Percentiles rank a stretch among this genome's conserved stretches.
phyloP scores from a whole-genome alignment of 2,888 invertebrate species.

The Sphinx pinastri region DNA sequence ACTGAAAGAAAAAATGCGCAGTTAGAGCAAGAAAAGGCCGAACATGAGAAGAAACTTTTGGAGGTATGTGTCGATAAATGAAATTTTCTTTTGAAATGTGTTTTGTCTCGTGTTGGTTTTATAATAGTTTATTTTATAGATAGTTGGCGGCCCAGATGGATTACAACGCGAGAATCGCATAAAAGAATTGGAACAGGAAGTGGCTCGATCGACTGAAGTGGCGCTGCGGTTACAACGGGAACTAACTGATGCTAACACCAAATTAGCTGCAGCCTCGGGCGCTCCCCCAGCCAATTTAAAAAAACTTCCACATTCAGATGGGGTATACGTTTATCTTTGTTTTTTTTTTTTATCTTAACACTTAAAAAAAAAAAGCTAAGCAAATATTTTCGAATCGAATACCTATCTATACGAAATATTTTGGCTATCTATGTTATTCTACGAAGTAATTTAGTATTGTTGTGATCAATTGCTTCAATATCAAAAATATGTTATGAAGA shows the following conservation, averaged over 20 bases:
- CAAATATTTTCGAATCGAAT: too few relatives aligned
- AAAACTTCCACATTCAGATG: conserved; percentile 85
- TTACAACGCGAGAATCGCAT: conserved; percentile 87
- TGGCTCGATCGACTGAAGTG: conserved; percentile 91
- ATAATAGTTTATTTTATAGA: conserved; percentile 49
- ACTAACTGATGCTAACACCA: conserved; percentile 86
- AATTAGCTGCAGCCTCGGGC: conserved; percentile 74
- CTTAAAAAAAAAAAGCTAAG: too few relatives aligned
- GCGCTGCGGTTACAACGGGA: conserved; percentile 88
- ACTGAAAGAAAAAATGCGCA: conserved; percentile 95
- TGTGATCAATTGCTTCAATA: too few relatives aligned
- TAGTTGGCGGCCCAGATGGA: conserved; percentile 84
- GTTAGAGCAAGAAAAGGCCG: conserved; percentile 92
- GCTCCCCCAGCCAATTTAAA: conserved; percentile 76
- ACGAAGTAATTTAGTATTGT: neutral
- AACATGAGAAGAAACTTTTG: conserved; percentile 87
- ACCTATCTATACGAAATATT: too few relatives aligned
- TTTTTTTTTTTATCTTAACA: neutral
- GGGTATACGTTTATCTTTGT: conserved; percentile 64
- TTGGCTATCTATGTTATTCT: neutral
- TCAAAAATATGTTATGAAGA: neutral
- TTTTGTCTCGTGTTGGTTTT: neutral
- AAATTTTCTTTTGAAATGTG: neutral
- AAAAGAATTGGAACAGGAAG: conserved; percentile 93
- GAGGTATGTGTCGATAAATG: conserved; percentile 55